Percentiles rank a stretch among this genome's conserved stretches.
These are phyloP conservation scores for Drosophila mojavensis DNA, from an alignment of 1,140 invertebrate genomes.

Conservation along the genomic window DNA sequence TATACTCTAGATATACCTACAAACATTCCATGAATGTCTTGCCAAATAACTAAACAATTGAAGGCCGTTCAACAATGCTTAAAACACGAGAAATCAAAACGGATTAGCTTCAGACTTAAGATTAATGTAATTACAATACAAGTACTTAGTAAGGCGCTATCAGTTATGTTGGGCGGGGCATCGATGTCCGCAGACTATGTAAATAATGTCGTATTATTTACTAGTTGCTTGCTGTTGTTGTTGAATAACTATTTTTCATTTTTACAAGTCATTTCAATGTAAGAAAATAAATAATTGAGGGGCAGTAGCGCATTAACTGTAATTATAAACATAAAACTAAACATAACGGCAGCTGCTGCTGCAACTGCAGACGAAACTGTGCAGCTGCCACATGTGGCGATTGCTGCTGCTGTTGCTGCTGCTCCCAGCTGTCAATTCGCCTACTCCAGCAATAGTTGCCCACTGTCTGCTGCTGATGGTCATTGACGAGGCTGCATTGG, in stretches of 20 bases:
- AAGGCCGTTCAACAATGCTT: slow-evolving; percentile 24
- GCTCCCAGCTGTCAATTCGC: slow-evolving; percentile 10
- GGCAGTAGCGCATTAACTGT: slow-evolving; percentile 17
- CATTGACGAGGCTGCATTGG: slow-evolving; percentile 72
- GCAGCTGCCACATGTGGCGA: slow-evolving; percentile 35
- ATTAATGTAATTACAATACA: slow-evolving; percentile 51
- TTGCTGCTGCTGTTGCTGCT: slow-evolving; percentile 15
- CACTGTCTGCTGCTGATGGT: slow-evolving; percentile 35
- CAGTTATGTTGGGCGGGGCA: slow-evolving; percentile 47
- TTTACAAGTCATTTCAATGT: slow-evolving; percentile 40
- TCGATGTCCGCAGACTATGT: slow-evolving; percentile 55
- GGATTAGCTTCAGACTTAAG: slow-evolving; percentile 41
- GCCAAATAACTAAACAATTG: neutral
- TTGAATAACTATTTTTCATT: slow-evolving; percentile 33
- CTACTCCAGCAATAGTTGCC: slow-evolving; percentile 13
- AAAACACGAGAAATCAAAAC: slow-evolving; percentile 27
- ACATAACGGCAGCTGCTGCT: slow-evolving; percentile 28
- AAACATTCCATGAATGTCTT: slow-evolving; percentile 25
- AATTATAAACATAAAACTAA: slow-evolving; percentile 13
- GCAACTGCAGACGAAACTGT: slow-evolving; percentile 25
- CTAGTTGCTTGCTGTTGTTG: slow-evolving; percentile 12
- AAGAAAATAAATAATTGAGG: slow-evolving; percentile 37
- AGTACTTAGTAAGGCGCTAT: slow-evolving; percentile 50
- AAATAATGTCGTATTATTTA: slow-evolving; percentile 27
- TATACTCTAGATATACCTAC: slow-evolving; percentile 13